Evolutionary conservation across 2,113 vertebrate species (phyloP).

Genomic region (Eulemur macaco): DNA sequence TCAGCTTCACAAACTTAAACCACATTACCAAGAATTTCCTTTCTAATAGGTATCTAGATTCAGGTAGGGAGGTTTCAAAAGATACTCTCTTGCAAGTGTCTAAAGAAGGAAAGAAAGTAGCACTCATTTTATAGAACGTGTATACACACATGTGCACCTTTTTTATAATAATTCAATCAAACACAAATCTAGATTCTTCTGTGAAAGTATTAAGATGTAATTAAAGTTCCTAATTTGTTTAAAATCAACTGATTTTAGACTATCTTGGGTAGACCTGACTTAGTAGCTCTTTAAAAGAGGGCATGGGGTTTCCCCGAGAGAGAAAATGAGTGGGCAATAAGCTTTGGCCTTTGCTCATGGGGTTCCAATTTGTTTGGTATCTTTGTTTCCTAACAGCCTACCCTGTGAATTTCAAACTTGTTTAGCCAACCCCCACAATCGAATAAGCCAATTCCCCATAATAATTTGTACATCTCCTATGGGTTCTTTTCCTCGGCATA

Average conservation of each 20-base stretch:
- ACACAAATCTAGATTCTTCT: neutral
- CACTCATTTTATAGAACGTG: neutral
- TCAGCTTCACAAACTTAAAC: neutral
- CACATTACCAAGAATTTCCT: neutral
- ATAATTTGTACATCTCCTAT: neutral
- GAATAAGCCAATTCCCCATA: neutral
- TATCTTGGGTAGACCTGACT: neutral
- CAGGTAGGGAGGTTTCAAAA: neutral
- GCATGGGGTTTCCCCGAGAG: neutral
- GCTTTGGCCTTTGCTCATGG: neutral
- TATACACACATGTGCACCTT: too few species aligned
- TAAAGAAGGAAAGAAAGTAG: neutral
- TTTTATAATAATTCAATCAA: neutral
- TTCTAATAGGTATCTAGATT: neutral
- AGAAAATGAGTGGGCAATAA: neutral
- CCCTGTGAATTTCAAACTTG: neutral
- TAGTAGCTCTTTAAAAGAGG: neutral
- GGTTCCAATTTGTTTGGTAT: neutral
- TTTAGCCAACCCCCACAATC: neutral
- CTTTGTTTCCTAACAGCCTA: neutral
- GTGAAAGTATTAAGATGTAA: neutral
- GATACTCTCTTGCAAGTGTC: neutral
- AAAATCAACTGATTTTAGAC: neutral
- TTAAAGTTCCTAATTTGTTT: neutral
- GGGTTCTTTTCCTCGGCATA: neutral